Base-by-base conservation (phyloP, 92 coral and sea anemone genomes). In the Palythoa heliodiscus region DNA sequence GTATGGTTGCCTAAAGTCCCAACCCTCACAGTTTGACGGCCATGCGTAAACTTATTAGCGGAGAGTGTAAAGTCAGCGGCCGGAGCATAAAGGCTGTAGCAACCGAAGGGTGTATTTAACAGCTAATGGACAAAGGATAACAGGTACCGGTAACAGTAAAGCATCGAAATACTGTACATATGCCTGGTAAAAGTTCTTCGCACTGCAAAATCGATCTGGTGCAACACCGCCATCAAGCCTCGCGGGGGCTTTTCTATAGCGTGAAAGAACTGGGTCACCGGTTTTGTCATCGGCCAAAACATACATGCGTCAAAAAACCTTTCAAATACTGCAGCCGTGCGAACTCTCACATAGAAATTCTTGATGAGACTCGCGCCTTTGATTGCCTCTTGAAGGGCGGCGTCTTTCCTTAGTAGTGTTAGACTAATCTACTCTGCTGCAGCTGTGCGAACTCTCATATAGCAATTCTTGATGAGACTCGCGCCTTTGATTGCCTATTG, bases 121-220 rank as follows among this genome's bases (percentile, higher is more conserved):
- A 29, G 35, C 35, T 29, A 29, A 29, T 29, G 35, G 35, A 29
- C 1, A 29, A 29, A 0, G 35, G 35, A 29, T 29, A 29, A 29
- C 35, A 29, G 35, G 0, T 29, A 29, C 35, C 1, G 35, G 35
- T 29, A 29, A 29, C 35, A 29, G 35, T 83, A 86, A 83, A 11
- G 86, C 89, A 85, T 91, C 87, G 58, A 71, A 88, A 77, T 79
- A 80, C 84, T 91, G 75, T 37, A 48, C 87, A 75, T 81, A n/a
- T n/a, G n/a, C n/a, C n/a, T n/a, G 67, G 69, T 84, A 80, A 72
- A 73, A 78, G 43, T 69, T 89, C 39, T 91, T 88, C 0, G 22
- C 20, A 22, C 20, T 15, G 16, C 19, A 22, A 60, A 60, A 60
- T 12, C 66, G 0, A 60, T 60, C 23, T 16, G 66, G 66, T 3